Base-by-base conservation (phyloP, 2,797 vertebrate species). In the Hapalemur alaotrensis region DNA sequence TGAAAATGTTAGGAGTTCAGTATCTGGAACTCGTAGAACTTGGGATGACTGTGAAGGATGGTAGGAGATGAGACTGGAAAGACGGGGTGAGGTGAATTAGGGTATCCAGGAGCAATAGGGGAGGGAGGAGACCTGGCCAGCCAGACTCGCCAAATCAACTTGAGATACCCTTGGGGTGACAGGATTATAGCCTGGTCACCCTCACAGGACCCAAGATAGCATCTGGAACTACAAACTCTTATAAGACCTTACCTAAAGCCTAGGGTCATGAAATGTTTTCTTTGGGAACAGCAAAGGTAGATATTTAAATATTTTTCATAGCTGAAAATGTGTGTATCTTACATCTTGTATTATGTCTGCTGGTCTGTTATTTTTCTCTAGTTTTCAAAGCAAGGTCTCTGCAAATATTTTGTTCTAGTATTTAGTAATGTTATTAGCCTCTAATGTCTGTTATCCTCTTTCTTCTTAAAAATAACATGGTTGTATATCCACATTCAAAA, bases 381-480 rank as follows among this genome's bases (percentile, higher is more conserved):
- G 25, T 87, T 87, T 75, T 82, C 65, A 92, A 82, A 94, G 41
- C 78, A 83, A 95, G 52, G 2, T 79, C 82, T 87, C 80, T 89
- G 35, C 75, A 93, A 63, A 65, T 85, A 76, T 69, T 84, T 96
- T 79, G 82, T 70, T 57, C 57, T 14, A 23, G 35, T 87, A 48
- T 90, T 90, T 97, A 94, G 57, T 82, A 52, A 82, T 92, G 82
- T 79, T 41, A 86, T 59, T 82, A 78, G 57, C 48, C 18, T 54
- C 70, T 65, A 70, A 23, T 86, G 84, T 73, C 54, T 90, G 9
- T 93, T 96, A 91, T 76, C 69, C 2, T 92, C 69, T 61, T 46
- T 80, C 80, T 89, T 75, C 32, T 92, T 87, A 72, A 92, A 92
- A 87, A 95, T 92, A 92, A 61, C 30, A 69, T 28, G 28, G 10